Base-by-base conservation (phyloP, 2,797 vertebrate genomes). In the Macroramphosus scolopax region DNA sequence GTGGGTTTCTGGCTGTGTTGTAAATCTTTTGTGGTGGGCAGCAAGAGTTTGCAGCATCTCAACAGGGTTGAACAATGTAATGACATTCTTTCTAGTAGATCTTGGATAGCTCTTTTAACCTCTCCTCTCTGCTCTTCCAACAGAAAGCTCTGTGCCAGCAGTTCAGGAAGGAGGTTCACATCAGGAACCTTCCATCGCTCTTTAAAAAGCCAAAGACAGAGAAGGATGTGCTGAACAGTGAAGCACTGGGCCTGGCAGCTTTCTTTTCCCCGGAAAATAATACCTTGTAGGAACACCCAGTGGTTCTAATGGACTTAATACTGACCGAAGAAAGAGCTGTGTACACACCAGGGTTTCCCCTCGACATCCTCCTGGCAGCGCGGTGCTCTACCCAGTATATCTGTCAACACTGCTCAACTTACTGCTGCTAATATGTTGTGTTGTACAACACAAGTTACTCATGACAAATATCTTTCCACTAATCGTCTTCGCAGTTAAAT, bases 121-220 rank as follows among this genome's bases (percentile, higher is more conserved):
- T 37, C 49, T 28, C 53, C 51, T 63, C 24, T 55, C 24, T 43
- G 16, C 35, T 17, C 39, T 69, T 41, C 69, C 87, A 69, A 78
- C 82, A 98, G 96, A 98, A 96, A 87, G 93, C 96, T 16, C 86
- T 99, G 2, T 96, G 94, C 63, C 93, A 99, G 77, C 94, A 99
- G 83, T 99, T 98, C 78, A 94, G 92, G 74, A 99, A 99, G 80
- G 96, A 98, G 83, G 95, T 98, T 73, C 97, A 99, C 57, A 98
- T 99, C 86, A 92, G 93, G 79, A 98, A 99, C 80, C 93, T 99
- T 61, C 97, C 96, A 1, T 93, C 93, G 5, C 93, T 99, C 63
- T 98, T 95, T 80, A 98, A 97, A 86, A 95, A 92, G 66, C 78
- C 84, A 18, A 96, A 95, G 80, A 85, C 89, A 17, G 92, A 93